phyloP scores from a whole-genome alignment of 2,888 invertebrate species.

The Ectobius pallidus region DNA sequence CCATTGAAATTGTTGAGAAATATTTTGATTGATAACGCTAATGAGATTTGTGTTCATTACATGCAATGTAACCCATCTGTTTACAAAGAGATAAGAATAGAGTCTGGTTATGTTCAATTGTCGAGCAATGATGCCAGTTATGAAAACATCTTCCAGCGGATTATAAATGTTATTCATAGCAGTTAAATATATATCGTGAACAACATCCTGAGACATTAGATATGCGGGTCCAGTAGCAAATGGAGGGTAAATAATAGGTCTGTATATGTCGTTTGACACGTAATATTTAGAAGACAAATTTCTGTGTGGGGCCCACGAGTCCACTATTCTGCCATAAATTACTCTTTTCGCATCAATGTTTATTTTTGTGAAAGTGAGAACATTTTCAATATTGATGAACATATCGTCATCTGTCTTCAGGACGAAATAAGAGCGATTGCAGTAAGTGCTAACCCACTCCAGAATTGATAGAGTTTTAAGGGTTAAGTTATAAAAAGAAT shows the following conservation, averaged over 20 bases:
- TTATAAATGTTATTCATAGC: conserved; percentile 35
- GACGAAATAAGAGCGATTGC: conserved; percentile 47
- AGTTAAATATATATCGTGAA: conserved; percentile 47
- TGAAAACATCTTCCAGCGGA: conserved; percentile 41
- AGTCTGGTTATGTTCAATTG: not conserved
- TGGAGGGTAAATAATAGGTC: conserved; percentile 50
- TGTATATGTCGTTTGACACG: conserved; percentile 48
- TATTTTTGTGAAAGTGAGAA: conserved; percentile 44
- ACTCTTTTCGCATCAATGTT: conserved; percentile 13
- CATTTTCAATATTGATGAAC: conserved; percentile 49
- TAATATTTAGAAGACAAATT: conserved; percentile 51
- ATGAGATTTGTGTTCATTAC: no score
- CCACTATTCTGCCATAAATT: conserved; percentile 47
- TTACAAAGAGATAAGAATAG: no score
- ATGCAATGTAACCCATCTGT: no score
- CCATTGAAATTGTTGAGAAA: no score
- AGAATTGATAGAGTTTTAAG: conserved; percentile 50
- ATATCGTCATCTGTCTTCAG: conserved; percentile 53
- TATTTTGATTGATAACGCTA: no score
- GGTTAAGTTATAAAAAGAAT: conserved; percentile 50
- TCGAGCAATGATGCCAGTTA: conserved; percentile 40
- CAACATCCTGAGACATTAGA: conserved; percentile 50
- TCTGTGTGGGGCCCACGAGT: conserved; percentile 49
- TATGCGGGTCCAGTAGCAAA: conserved; percentile 56
- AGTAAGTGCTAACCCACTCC: conserved; percentile 48